Percentiles rank a stretch among this genome's conserved stretches.
These are phyloP conservation scores for Halichoeres trimaculatus DNA, from an alignment of 2,113 vertebrate genomes.

Conservation along the genomic window DNA sequence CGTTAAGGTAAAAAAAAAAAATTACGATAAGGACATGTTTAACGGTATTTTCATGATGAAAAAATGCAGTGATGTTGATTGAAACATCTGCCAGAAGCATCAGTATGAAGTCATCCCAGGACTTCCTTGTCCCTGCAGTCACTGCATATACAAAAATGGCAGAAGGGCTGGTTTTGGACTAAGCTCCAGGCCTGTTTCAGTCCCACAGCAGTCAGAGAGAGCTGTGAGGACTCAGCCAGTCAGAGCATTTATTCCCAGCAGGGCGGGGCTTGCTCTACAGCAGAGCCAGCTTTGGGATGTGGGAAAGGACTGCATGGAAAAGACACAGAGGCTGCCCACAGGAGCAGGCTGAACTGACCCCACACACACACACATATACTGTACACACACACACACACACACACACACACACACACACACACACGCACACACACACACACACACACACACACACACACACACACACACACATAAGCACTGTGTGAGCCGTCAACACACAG, in stretches of 20 bases:
- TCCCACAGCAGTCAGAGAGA: slow-evolving; percentile 51
- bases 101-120: not conserved
- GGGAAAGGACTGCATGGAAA: slow-evolving; percentile 57
- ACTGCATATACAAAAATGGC: slow-evolving; percentile 64
- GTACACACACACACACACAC: not conserved
- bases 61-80: not conserved
- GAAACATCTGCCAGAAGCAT: not conserved
- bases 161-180: slow-evolving; percentile 51
- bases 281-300: slow-evolving; percentile 53
- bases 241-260: slow-evolving; percentile 56
- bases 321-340: slow-evolving; percentile 43
- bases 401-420: not conserved
- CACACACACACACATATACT: not conserved
- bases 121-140: slow-evolving; percentile 37
- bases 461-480: not conserved
- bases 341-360: slow-evolving; percentile 3
- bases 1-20: not conserved
- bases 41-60: not conserved
- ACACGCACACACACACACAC: slow-evolving; percentile 1
- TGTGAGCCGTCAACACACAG: slow-evolving; percentile 22
- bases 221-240: slow-evolving; percentile 40
- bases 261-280: slow-evolving; percentile 53
- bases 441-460: not conserved
- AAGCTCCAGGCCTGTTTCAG: slow-evolving; percentile 63
- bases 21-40: not conserved